phyloP scores from a whole-genome alignment of 2,888 invertebrate genomes.

The Lymantria dispar region DNA sequence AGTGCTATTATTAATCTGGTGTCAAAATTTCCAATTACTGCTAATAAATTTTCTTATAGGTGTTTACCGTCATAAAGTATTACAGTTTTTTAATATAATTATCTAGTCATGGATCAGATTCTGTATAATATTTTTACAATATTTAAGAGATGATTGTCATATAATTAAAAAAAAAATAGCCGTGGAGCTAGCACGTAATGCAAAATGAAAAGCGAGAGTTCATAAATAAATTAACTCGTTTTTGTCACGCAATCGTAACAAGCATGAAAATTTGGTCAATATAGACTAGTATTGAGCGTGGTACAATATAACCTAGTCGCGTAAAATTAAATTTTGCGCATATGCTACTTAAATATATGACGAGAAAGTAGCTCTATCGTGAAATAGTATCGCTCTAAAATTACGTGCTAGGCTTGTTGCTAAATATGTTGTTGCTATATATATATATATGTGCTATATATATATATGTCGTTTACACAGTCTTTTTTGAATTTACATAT shows the following conservation, averaged over 20 bases:
- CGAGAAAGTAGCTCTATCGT: too few species aligned
- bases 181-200: background rate
- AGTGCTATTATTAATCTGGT: slow-evolving; percentile 45
- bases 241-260: too few species aligned
- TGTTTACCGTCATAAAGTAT: slow-evolving; percentile 25
- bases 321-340: too few species aligned
- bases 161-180: slow-evolving; percentile 11
- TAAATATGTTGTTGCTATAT: too few species aligned
- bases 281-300: too few species aligned
- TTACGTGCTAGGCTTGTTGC: too few species aligned
- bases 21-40: slow-evolving; percentile 23
- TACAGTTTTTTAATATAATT: slow-evolving; percentile 29
- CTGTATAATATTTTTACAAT: slow-evolving; percentile 48
- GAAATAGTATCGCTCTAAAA: too few species aligned
- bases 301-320: too few species aligned
- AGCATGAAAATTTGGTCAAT: too few species aligned
- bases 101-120: slow-evolving; percentile 66
- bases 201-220: too few species aligned
- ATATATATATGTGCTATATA: slow-evolving; percentile 21
- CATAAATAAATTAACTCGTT: too few species aligned
- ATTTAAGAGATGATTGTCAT: slow-evolving; percentile 29
- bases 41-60: slow-evolving; percentile 23
- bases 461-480: slow-evolving; percentile 30
- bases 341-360: too few species aligned
- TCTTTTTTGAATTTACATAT: slow-evolving; percentile 24